These are phyloP conservation scores for Cyclura pinguis DNA, from an alignment of 2,797 vertebrate genomes.

Conservation along the genomic window DNA sequence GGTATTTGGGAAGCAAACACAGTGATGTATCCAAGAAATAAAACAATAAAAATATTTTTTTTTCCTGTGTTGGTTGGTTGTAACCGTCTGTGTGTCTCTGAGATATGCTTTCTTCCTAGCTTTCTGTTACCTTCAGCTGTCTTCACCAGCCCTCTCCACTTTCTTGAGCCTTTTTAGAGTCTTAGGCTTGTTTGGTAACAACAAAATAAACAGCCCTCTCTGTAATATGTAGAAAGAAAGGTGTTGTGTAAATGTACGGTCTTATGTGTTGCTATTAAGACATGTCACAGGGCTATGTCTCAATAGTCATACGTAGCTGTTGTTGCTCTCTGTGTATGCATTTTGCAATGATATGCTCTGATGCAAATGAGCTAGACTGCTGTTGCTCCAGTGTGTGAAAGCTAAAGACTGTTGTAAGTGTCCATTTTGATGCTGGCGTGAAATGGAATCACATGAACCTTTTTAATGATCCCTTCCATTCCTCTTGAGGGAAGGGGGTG, in stretches of 20 bases:
- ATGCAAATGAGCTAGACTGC: constrained; percentile 50
- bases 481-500: constrained; percentile 54
- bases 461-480: constrained; percentile 17
- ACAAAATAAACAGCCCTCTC: neutral
- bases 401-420: constrained; percentile 63
- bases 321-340: neutral
- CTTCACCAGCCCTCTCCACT: no score
- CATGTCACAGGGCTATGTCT: neutral
- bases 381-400: constrained; percentile 62
- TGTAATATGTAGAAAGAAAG: neutral
- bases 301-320: neutral
- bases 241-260: neutral
- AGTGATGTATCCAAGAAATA: neutral
- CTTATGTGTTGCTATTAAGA: neutral
- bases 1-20: neutral
- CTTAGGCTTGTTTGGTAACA: neutral
- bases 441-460: constrained; percentile 52
- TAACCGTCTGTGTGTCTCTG: neutral
- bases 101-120: neutral
- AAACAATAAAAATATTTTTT: neutral
- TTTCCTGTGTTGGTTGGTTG: neutral
- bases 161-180: neutral
- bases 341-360: neutral
- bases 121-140: neutral
- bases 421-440: constrained; percentile 73